Percentiles rank a stretch among this genome's conserved stretches.
Conservation (phyloP, 2,888 invertebrate species). For the Dermolepida albohirtum region DNA sequence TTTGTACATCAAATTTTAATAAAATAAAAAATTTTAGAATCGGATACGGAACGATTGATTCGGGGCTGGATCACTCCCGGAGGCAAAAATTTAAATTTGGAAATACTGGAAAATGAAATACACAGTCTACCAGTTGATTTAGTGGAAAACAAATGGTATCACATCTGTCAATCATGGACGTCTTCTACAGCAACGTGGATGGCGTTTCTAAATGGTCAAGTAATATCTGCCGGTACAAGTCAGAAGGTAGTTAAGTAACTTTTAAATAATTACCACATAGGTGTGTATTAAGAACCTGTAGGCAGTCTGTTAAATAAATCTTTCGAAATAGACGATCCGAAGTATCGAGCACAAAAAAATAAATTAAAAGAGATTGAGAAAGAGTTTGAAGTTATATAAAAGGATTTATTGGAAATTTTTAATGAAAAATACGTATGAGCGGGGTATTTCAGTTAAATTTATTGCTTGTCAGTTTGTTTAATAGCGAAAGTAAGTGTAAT, state of each 20-base stretch:
- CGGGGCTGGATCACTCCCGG: slow-evolving; percentile 72
- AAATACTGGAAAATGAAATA: slow-evolving; percentile 69
- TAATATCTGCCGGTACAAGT: slow-evolving; percentile 63
- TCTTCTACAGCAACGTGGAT: slow-evolving; percentile 72
- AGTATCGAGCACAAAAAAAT: no score
- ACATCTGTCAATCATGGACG: slow-evolving; percentile 76
- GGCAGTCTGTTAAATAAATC: neutral
- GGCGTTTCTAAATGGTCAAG: slow-evolving; percentile 71
- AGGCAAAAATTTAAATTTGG: slow-evolving; percentile 69
- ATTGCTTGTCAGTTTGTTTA: no score
- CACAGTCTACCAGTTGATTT: slow-evolving; percentile 66
- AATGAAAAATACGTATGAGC: no score
- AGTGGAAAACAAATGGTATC: slow-evolving; percentile 71
- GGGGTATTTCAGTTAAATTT: no score
- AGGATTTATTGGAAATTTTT: no score
- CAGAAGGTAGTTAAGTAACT: slow-evolving; percentile 56
- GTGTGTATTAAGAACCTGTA: neutral
- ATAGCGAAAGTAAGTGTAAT: no score
- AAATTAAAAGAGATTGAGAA: no score
- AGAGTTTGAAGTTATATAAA: no score
- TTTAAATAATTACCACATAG: slow-evolving; percentile 10
- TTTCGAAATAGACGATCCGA: no score
- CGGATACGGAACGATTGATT: slow-evolving; percentile 68
- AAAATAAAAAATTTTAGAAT: slow-evolving; percentile 63
- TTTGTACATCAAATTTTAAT: slow-evolving; percentile 5